These are phyloP conservation scores for Icerya purchasi DNA, from an alignment of 2,888 invertebrate genomes.

Conservation along the genomic window DNA sequence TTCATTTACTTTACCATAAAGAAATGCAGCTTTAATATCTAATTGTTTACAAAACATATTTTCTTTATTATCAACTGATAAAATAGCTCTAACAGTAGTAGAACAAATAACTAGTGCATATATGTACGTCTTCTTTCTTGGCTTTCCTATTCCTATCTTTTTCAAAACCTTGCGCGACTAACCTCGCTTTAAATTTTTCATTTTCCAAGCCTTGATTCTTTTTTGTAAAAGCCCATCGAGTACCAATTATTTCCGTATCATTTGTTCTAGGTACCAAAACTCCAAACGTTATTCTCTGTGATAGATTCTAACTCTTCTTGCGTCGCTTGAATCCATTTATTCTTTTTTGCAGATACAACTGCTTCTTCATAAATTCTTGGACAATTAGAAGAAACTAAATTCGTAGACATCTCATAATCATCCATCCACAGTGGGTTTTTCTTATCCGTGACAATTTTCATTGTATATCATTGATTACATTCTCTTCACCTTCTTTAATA, in stretches of 20 bases:
- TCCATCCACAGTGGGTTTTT: too few species aligned
- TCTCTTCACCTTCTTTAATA: too few species aligned
- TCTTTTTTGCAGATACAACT: too few species aligned
- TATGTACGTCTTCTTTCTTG: neutral
- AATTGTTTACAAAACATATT: neutral
- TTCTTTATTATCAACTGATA: neutral
- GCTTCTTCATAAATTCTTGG: too few species aligned
- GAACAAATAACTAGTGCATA: neutral
- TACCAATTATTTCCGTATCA: neutral
- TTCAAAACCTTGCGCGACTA: neutral
- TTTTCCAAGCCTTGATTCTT: too few species aligned
- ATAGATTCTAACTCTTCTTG: neutral
- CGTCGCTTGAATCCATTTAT: too few species aligned
- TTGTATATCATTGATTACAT: too few species aligned
- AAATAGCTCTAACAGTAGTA: neutral
- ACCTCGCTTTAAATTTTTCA: neutral
- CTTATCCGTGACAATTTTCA: too few species aligned
- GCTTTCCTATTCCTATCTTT: neutral
- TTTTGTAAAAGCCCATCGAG: neutral
- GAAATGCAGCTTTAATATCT: neutral
- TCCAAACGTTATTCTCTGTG: neutral
- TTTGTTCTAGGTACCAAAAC: neutral
- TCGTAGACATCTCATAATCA: too few species aligned
- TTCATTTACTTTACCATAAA: neutral
- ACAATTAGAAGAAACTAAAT: too few species aligned